Evolutionary conservation across 2,797 vertebrate species (phyloP).

Genomic region (Rhinogobio ventralis): DNA sequence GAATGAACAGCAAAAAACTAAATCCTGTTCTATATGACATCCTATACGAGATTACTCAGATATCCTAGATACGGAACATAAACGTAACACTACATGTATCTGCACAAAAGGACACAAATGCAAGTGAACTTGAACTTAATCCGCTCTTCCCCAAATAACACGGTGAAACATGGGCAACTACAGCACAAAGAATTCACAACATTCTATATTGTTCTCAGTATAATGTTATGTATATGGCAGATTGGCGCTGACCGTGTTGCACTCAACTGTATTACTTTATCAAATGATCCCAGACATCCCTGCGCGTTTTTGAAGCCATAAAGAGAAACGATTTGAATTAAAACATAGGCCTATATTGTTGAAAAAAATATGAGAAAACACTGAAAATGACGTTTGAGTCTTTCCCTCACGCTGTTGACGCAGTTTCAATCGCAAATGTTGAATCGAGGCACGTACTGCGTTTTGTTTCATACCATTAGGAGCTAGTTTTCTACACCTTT

Average conservation of each 20-base stretch:
- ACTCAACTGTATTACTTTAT: too few relatives aligned
- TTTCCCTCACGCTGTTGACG: not conserved
- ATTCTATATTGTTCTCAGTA: too few relatives aligned
- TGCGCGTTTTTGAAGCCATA: too few relatives aligned
- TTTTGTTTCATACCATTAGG: not conserved
- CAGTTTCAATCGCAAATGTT: not conserved
- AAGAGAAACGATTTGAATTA: too few relatives aligned
- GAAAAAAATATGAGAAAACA: not conserved
- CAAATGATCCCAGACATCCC: too few relatives aligned
- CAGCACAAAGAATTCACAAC: too few relatives aligned
- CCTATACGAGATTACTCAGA: not conserved
- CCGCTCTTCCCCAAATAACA: too few relatives aligned
- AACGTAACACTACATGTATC: not conserved
- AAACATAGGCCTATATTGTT: too few relatives aligned
- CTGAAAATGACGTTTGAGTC: not conserved
- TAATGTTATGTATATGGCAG: too few relatives aligned
- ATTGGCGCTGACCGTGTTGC: too few relatives aligned
- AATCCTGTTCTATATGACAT: too few relatives aligned
- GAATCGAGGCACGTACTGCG: not conserved
- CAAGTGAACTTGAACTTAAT: not conserved
- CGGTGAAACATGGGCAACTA: too few relatives aligned
- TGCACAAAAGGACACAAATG: not conserved
- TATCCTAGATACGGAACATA: not conserved
- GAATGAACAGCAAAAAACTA: not conserved
- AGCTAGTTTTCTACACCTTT: not conserved